phyloP scores from a whole-genome alignment of 2,888 invertebrate genomes.

The Lissonota sp. region DNA sequence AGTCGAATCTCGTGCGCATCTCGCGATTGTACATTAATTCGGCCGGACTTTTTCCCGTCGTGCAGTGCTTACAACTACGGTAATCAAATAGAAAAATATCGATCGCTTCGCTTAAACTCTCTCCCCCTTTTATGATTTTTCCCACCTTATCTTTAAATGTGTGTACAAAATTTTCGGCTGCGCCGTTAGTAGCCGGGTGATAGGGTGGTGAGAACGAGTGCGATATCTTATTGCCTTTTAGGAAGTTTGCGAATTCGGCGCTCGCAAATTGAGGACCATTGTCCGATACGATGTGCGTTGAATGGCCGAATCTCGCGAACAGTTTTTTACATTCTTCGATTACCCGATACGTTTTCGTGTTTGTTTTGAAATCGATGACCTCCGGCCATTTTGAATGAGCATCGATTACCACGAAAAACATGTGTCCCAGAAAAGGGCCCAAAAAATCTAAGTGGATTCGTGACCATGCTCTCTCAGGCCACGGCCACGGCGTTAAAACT shows the following conservation, averaged over 20 bases:
- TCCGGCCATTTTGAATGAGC: conserved; percentile 67
- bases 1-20: conserved; percentile 56
- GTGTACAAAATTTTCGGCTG: too few species aligned
- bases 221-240: conserved; percentile 31
- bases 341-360: background rate
- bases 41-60: conserved; percentile 46
- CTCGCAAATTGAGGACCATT: conserved; percentile 32
- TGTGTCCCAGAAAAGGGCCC: conserved; percentile 57
- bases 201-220: conserved; percentile 60
- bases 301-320: conserved; percentile 31
- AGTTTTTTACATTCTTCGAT: conserved; percentile 35
- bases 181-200: too few species aligned
- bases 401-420: conserved; percentile 65
- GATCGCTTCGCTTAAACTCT: conserved; percentile 51
- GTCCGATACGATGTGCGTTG: conserved; percentile 40
- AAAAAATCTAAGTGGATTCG: conserved; percentile 65
- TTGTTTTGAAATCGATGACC: conserved; percentile 24
- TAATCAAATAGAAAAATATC: conserved; percentile 64
- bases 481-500: conserved; percentile 55
- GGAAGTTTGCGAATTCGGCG: conserved; percentile 25
- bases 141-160: too few species aligned
- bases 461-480: conserved; percentile 59
- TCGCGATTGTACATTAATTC: conserved; percentile 50
- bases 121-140: conserved; percentile 64
- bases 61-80: conserved; percentile 53